Evolutionary conservation across 2,888 invertebrate species (phyloP).

Genomic region (Chloromyia formosa): DNA sequence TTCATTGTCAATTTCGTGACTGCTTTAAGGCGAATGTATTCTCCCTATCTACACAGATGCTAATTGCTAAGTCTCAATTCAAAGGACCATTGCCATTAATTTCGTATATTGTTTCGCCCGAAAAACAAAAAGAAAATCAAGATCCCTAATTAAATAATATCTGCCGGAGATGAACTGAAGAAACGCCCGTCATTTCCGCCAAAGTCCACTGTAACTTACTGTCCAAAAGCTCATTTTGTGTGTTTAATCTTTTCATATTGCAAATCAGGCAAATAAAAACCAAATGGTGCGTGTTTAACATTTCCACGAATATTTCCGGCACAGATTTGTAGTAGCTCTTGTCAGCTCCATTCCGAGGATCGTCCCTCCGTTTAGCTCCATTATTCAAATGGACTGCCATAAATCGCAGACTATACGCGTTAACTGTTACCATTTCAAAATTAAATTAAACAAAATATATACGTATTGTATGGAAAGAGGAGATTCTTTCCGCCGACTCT

Average conservation of each 20-base stretch:
- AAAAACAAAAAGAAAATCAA: too few species aligned
- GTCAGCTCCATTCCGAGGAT: not conserved
- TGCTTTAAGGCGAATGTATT: too few species aligned
- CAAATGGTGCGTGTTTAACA: slow-evolving; percentile 11
- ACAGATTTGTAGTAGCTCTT: not conserved
- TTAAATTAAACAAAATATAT: slow-evolving; percentile 35
- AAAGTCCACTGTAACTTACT: too few species aligned
- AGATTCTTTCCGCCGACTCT: not conserved
- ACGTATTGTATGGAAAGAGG: not conserved
- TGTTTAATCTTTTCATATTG: not conserved
- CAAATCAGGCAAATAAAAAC: slow-evolving; percentile 17
- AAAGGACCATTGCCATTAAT: too few species aligned
- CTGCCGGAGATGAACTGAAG: too few species aligned
- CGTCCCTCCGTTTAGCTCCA: slow-evolving; percentile 13
- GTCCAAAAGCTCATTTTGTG: not conserved
- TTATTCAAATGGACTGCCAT: slow-evolving; percentile 36
- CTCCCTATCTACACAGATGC: too few species aligned
- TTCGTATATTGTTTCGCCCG: too few species aligned
- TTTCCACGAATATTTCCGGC: not conserved
- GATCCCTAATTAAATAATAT: too few species aligned
- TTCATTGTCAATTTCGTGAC: too few species aligned
- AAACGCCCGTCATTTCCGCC: too few species aligned
- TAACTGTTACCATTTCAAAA: slow-evolving; percentile 40
- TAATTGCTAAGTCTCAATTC: too few species aligned
- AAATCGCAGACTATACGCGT: slow-evolving; percentile 37